Evolutionary conservation across 1,140 invertebrate genomes (phyloP).

Genomic region (Tribolium madens): DNA sequence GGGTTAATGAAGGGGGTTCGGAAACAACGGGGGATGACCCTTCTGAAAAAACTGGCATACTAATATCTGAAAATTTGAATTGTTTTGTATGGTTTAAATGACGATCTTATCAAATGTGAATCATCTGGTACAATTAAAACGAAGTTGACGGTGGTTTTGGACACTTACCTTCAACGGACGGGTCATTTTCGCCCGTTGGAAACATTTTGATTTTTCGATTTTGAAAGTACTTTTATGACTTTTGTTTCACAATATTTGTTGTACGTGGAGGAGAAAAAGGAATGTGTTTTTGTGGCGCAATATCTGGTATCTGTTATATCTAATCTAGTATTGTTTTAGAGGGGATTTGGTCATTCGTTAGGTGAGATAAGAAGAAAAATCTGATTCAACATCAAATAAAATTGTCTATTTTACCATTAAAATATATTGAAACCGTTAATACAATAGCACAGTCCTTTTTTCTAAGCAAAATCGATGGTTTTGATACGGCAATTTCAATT

Average conservation of each 20-base stretch:
- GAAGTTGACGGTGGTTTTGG: not conserved
- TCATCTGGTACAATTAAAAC: not conserved
- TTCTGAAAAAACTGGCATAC: conserved; percentile 39
- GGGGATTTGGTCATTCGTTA: not conserved
- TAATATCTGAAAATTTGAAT: conserved; percentile 11
- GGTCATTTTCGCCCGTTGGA: not conserved
- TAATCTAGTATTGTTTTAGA: conserved; percentile 8
- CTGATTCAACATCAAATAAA: conserved; percentile 27
- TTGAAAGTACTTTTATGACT: not conserved
- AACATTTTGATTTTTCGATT: not conserved
- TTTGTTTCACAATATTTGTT: not conserved
- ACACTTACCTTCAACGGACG: not conserved
- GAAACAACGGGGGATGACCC: not conserved
- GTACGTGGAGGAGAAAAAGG: not conserved
- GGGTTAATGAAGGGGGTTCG: conserved; percentile 4
- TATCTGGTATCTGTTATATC: not conserved
- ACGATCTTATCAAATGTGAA: not conserved
- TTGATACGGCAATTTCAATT: conserved; percentile 22
- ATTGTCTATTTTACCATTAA: conserved; percentile 47
- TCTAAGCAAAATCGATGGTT: conserved; percentile 27
- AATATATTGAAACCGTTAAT: conserved; percentile 51
- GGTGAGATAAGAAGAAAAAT: not conserved
- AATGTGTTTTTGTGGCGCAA: not conserved
- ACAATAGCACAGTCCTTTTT: conserved; percentile 44
- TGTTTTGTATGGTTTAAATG: conserved; percentile 6